Evolutionary conservation across 1,140 invertebrate species (phyloP).

Genomic region (Drosophila equinoxialis): DNA sequence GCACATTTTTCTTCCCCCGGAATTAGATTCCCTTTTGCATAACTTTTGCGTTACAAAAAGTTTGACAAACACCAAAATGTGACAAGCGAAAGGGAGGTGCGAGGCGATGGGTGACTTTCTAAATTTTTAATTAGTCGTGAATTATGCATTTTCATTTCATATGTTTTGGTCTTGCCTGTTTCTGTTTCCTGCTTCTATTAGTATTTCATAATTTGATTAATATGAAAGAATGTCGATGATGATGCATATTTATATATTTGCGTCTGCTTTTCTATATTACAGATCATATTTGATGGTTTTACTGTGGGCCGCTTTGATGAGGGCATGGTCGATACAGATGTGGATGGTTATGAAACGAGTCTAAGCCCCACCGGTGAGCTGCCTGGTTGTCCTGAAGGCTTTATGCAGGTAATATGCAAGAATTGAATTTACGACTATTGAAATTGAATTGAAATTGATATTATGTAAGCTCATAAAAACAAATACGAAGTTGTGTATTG

Average conservation of each 20-base stretch:
- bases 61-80: background rate
- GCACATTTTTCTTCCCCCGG: constrained; percentile 19
- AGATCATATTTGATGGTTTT: constrained; percentile 92
- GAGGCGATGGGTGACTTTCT: background rate
- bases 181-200: background rate
- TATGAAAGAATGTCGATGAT: background rate
- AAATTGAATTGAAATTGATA: constrained; percentile 61
- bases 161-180: background rate
- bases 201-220: background rate
- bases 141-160: background rate
- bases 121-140: background rate
- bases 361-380: constrained; percentile 83
- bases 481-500: constrained; percentile 27
- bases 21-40: constrained; percentile 74
- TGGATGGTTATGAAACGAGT: constrained; percentile 80
- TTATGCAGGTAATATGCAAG: constrained; percentile 86
- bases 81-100: background rate
- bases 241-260: background rate
- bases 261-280: constrained; percentile 57
- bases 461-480: constrained; percentile 54
- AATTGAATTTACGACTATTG: constrained; percentile 59
- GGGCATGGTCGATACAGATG: constrained; percentile 81
- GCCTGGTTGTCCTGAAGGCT: constrained; percentile 91
- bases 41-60: constrained; percentile 63
- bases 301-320: constrained; percentile 89